Conservation (phyloP, 2,888 invertebrate species). For the Rhagonycha fulva region DNA sequence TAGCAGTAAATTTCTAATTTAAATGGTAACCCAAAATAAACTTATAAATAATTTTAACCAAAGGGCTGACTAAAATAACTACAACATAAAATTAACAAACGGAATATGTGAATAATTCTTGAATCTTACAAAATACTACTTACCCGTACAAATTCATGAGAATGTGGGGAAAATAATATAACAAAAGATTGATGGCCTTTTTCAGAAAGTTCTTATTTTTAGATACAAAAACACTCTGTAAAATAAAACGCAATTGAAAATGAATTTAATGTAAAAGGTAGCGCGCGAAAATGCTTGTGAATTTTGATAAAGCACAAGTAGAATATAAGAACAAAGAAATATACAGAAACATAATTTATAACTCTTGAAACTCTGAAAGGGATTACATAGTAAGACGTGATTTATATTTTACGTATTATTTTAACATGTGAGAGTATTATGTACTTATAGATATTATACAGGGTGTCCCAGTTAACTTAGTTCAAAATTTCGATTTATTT, state of each 20-base stretch:
- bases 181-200: neutral
- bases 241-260: neutral
- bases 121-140: neutral
- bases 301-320: constrained; percentile 2
- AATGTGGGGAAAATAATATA: neutral
- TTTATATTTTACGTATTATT: neutral
- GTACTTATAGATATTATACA: neutral
- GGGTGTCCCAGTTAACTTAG: neutral
- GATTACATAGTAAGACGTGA: neutral
- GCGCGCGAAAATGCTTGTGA: neutral
- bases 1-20: neutral
- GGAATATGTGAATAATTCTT: neutral
- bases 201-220: neutral
- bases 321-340: constrained; percentile 3
- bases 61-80: neutral
- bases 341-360: constrained; percentile 1
- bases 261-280: neutral
- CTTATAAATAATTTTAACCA: neutral
- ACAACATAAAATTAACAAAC: neutral
- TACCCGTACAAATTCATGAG: neutral
- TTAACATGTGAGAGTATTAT: neutral
- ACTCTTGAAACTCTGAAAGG: neutral
- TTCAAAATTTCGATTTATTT: neutral
- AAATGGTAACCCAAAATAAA: neutral
- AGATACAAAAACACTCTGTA: neutral